These are phyloP conservation scores for Hephaestus fuliginosus DNA, from an alignment of 2,797 vertebrate species.

Conservation along the genomic window DNA sequence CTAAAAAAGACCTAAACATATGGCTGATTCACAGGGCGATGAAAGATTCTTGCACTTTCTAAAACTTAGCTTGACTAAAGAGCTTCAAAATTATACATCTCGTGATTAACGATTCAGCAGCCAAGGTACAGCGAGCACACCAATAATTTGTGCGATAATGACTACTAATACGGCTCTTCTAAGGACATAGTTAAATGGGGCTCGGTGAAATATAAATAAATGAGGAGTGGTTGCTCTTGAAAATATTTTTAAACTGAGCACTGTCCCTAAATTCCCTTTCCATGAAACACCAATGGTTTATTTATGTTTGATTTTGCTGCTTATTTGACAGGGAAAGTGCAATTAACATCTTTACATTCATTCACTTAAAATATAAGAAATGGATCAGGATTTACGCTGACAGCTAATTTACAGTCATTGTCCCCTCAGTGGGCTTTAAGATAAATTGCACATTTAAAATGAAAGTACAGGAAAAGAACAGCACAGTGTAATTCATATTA, in stretches of 20 bases:
- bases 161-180: constrained; percentile 61
- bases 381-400: constrained; percentile 50
- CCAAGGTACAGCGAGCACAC: constrained; percentile 54
- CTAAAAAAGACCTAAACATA: constrained; percentile 46
- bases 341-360: constrained; percentile 57
- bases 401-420: constrained; percentile 59
- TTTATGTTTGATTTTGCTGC: constrained; percentile 58
- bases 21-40: constrained; percentile 47
- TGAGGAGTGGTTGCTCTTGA: constrained; percentile 51
- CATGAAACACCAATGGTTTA: constrained; percentile 51
- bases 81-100: constrained; percentile 55
- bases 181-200: constrained; percentile 49
- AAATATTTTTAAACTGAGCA: constrained; percentile 58
- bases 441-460: constrained; percentile 30
- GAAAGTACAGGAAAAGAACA: constrained; percentile 1
- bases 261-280: constrained; percentile 46
- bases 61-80: constrained; percentile 52
- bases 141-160: constrained; percentile 62
- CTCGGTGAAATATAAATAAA: constrained; percentile 67
- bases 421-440: constrained; percentile 34
- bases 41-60: constrained; percentile 43
- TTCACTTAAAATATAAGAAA: constrained; percentile 48
- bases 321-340: constrained; percentile 52
- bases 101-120: constrained; percentile 70
- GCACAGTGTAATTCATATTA: background rate